Conservation (phyloP, 2,113 vertebrate genomes). For the Larimichthys crocea region DNA sequence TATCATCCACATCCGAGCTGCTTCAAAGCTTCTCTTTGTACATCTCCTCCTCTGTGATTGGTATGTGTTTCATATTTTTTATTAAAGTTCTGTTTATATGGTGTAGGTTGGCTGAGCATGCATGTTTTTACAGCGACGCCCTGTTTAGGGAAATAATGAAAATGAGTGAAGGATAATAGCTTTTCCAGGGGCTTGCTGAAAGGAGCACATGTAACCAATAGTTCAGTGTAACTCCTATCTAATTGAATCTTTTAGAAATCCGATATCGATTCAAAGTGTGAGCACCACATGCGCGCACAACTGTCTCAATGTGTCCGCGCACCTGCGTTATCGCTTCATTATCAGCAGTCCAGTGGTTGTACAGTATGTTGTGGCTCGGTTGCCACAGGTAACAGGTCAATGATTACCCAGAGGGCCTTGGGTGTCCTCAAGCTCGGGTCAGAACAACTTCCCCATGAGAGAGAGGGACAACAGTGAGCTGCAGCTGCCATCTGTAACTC, state of each 20-base stretch:
- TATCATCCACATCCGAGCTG: background rate
- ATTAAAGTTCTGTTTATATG: slow-evolving; percentile 34
- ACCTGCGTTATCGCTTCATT: slow-evolving; percentile 23
- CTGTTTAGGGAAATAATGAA: slow-evolving; percentile 33
- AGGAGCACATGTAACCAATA: background rate
- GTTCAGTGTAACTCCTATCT: background rate
- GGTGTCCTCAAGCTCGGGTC: slow-evolving; percentile 79
- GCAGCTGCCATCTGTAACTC: slow-evolving; percentile 60
- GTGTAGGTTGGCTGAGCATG: slow-evolving; percentile 38
- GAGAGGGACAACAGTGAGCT: slow-evolving; percentile 33
- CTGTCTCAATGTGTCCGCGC: background rate
- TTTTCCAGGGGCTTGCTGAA: background rate
- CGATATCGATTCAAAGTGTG: background rate
- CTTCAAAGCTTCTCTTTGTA: background rate
- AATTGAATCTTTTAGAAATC: slow-evolving; percentile 24
- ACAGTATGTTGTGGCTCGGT: slow-evolving; percentile 65
- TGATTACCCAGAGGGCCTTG: slow-evolving; percentile 77
- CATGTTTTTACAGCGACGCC: slow-evolving; percentile 42
- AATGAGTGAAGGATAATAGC: slow-evolving; percentile 11
- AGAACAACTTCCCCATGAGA: slow-evolving; percentile 46
- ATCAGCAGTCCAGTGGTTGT: slow-evolving; percentile 57
- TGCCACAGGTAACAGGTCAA: slow-evolving; percentile 79
- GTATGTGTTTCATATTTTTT: slow-evolving; percentile 20
- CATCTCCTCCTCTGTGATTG: slow-evolving; percentile 5
- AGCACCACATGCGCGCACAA: background rate